phyloP scores from a whole-genome alignment of 2,888 invertebrate genomes.

The Sceliomorpha sp. region DNA sequence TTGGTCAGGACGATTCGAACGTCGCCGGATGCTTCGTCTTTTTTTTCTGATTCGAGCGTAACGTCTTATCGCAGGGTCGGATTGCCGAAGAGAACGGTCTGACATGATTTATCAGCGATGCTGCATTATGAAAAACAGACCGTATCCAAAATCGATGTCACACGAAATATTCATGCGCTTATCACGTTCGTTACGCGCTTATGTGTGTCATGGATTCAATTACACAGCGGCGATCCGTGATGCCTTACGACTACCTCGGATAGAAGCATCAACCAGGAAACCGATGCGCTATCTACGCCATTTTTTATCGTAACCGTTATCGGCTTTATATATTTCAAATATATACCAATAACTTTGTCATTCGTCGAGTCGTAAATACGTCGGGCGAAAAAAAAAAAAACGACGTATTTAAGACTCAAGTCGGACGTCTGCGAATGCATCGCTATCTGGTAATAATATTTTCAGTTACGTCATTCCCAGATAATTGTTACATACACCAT shows the following conservation, averaged over 20 bases:
- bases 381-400: no score
- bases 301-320: slow-evolving; percentile 2
- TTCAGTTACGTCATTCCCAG: neutral
- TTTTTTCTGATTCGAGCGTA: slow-evolving; percentile 2
- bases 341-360: no score
- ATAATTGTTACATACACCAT: neutral
- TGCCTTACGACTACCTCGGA: no score
- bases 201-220: neutral
- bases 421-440: no score
- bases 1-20: no score
- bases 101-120: slow-evolving; percentile 22
- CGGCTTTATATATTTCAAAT: neutral
- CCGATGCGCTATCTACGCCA: neutral
- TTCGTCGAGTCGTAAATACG: no score
- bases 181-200: neutral
- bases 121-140: slow-evolving; percentile 39
- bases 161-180: slow-evolving; percentile 12
- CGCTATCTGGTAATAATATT: neutral
- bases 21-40: neutral
- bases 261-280: no score
- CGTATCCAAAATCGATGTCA: slow-evolving; percentile 24
- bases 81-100: slow-evolving; percentile 28
- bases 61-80: slow-evolving; percentile 17
- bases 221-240: neutral
- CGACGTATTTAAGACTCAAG: no score